Evolutionary conservation across 1,140 invertebrate species (phyloP).

Genomic region (Planococcus citri): DNA sequence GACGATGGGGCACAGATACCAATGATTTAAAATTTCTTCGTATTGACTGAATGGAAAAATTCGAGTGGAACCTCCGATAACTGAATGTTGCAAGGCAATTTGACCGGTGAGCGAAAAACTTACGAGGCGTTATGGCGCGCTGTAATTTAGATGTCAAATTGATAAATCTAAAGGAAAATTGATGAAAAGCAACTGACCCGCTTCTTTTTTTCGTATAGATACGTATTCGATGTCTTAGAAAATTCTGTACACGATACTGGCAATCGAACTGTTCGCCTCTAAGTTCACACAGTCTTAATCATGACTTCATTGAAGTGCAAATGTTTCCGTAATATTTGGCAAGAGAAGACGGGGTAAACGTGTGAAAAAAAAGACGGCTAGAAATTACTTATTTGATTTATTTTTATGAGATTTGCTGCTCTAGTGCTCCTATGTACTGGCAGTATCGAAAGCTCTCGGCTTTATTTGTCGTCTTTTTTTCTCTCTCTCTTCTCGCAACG

Average conservation of each 20-base stretch:
- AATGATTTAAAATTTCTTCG: no score
- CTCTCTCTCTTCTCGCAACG: no score
- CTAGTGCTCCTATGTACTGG: no score
- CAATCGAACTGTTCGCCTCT: neutral
- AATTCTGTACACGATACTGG: neutral
- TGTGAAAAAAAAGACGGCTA: neutral
- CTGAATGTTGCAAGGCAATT: no score
- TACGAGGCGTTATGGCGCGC: no score
- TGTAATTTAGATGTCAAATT: neutral
- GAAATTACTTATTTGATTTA: constrained; percentile 8
- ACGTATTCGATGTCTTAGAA: no score
- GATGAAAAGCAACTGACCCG: neutral
- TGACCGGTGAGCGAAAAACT: no score
- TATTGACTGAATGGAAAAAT: no score
- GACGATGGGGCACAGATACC: no score
- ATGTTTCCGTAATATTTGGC: neutral
- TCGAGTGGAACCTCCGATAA: no score
- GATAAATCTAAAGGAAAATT: neutral
- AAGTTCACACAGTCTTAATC: neutral
- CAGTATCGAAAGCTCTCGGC: no score
- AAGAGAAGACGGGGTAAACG: neutral
- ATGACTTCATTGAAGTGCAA: constrained; percentile 1
- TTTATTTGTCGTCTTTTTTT: no score
- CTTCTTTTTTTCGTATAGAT: neutral
- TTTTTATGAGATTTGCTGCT: neutral